Evolutionary conservation across 1,140 invertebrate species (phyloP), one percentile per base, ranked within the genome.

Genomic region (Adelges cooleyi): DNA sequence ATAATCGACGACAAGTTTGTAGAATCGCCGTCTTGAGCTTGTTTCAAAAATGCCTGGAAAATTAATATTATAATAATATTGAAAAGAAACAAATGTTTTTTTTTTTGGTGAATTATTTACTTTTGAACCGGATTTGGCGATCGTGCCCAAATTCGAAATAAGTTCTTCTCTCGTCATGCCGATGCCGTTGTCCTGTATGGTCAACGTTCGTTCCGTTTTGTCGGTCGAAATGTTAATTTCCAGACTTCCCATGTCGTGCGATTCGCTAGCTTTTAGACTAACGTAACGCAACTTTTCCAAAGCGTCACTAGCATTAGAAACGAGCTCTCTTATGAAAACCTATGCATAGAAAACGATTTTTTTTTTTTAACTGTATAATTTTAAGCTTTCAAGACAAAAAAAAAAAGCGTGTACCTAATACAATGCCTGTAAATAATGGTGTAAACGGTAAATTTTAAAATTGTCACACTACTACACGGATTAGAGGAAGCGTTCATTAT

Each of bases 241-340:
- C 38, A 93, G 77, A 44, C 77, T 72, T 52, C 84, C 77, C n/a
- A 65, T 18, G 10, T 68, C 62, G 27, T 66, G 65, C 70, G 85
- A 83, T 67, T 85, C 79, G 18, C 82, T 82, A 3, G 9, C 56
- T 46, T 46, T 62, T 8, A 92, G 74, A 66, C 83, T 80, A 25
- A 86, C 49, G 68, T 89, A 90, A 1, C 88, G 77, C 53, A 95
- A 83, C 73, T 97, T 97, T 75, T 98, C 95, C 36, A 98, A 77
- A 13, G 95, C 94, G 84, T 98, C 95, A 77, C 91, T 96, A 1
- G 92, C 88, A 80, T 98, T 98, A 5, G 94, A 97, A 65, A 98
- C 91, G 2, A 98, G 76, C 76, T 98, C 95, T 68, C 95, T 80
- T 11, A 98, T 84, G 76, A 98, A 98, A 17, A 95, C 89, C 87